Base-by-base conservation (phyloP, 1,140 invertebrate genomes). In the Capitella teleta region DNA sequence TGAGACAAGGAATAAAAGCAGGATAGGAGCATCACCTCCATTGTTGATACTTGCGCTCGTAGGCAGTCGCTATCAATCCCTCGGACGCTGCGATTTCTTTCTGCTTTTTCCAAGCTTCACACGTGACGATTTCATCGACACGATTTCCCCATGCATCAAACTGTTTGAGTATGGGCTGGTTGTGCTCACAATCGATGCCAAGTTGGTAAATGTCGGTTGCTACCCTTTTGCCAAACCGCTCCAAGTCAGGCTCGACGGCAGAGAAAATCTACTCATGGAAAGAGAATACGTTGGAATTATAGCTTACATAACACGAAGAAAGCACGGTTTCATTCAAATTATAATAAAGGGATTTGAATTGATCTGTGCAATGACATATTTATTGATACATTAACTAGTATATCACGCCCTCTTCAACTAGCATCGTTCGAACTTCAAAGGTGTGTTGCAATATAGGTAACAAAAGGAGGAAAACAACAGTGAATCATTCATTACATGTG, bases 11-110 rank as follows among this genome's bases (percentile, higher is more conserved):
- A 12, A 8, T 47, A 47, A 8, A 26, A 5, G 36, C 26, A 12
- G 24, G 8, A 19, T 6, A 16, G 8, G 19, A 44, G 6, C n/a
- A 36, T 16, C 55, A 68, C 68, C 68, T 70, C 52, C 54, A 75
- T 48, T 74, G 63, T 32, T 54, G 66, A 57, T 62, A 67, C 47
- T 73, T 69, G 21, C 72, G 64, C 50, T 79, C 75, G 64, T 81
- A 80, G 6, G 74, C 76, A 51, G 76, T 70, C 2, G 77, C 69
- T 42, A 81, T 67, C 0, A 81, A 59, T 2, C 79, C 79, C 62
- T 81, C 79, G 59, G 77, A 68, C 19, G 79, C 78, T 24, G 77
- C 66, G 25, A 81, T 72, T 19, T 65, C 60, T 54, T 80, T 77
- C 67, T 78, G 69, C 52, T 67, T 58, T 36, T 74, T 70, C 79